A percentile compares a stretch with the other conserved stretches of the same genome.
Conservation (phyloP, 1,140 invertebrate genomes). For the Atta colombica region DNA sequence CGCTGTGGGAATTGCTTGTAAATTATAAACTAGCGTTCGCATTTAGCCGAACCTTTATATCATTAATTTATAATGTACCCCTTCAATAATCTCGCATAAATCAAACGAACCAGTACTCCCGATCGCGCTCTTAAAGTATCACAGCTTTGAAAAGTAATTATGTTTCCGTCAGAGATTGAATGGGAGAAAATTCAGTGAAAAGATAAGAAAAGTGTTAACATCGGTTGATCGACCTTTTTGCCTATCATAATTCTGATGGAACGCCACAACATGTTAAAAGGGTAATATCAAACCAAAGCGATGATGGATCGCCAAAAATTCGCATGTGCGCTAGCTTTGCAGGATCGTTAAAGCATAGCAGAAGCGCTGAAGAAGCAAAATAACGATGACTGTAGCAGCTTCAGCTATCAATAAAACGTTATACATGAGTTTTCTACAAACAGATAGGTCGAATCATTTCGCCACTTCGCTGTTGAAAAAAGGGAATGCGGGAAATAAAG, state of each 20-base stretch:
- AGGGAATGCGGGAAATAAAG: background rate
- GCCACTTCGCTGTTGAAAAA: background rate
- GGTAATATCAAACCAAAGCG: conserved; percentile 57
- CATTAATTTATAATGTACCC: conserved; percentile 10
- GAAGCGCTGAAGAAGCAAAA: conserved; percentile 49
- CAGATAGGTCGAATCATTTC: conserved; percentile 55
- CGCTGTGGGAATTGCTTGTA: conserved; percentile 33
- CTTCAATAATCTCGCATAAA: background rate
- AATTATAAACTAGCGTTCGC: conserved; percentile 47
- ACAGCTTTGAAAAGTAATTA: background rate
- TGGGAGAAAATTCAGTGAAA: background rate
- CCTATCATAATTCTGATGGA: conserved; percentile 29
- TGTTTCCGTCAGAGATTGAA: background rate
- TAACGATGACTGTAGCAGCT: conserved; percentile 45
- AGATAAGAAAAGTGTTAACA: conserved; percentile 21
- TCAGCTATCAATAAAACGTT: conserved; percentile 70
- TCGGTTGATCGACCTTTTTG: conserved; percentile 13
- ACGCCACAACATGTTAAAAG: background rate
- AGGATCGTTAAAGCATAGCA: conserved; percentile 57
- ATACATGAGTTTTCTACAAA: conserved; percentile 59
- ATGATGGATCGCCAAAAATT: conserved; percentile 74
- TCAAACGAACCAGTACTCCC: background rate
- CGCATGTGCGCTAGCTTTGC: conserved; percentile 41
- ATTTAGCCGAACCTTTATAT: conserved; percentile 1
- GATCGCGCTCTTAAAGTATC: background rate